Conservation (phyloP, 2,797 vertebrate genomes). For the Falco novaeseelandiae region DNA sequence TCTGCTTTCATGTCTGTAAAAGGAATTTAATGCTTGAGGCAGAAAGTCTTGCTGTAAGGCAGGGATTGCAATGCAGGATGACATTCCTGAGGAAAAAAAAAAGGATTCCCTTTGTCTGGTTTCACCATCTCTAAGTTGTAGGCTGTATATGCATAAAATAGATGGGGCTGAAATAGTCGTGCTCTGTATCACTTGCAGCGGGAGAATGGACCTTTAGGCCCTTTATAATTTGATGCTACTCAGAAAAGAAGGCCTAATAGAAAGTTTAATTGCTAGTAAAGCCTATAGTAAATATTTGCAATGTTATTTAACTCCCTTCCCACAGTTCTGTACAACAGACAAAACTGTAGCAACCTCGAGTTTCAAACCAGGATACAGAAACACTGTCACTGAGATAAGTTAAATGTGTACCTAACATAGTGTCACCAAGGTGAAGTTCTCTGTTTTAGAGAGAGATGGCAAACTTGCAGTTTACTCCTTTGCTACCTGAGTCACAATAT, state of each 20-base stretch:
- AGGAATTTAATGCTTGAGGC: neutral
- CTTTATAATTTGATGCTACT: neutral
- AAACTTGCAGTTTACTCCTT: neutral
- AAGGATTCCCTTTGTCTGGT: neutral
- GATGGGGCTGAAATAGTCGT: neutral
- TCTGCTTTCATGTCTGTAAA: neutral
- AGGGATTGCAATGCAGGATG: neutral
- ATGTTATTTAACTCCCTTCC: slow-evolving; percentile 32
- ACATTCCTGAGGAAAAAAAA: neutral
- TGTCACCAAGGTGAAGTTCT: neutral
- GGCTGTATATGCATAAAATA: neutral
- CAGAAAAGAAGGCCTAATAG: neutral
- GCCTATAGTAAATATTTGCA: slow-evolving; percentile 69
- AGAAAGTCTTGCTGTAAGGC: neutral
- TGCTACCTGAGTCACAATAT: neutral
- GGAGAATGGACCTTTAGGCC: neutral
- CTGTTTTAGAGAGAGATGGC: neutral
- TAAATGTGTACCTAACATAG: neutral
- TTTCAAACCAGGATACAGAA: neutral
- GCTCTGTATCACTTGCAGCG: neutral
- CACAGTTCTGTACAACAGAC: neutral
- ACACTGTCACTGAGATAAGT: neutral
- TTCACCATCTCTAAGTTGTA: neutral
- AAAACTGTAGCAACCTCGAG: neutral
- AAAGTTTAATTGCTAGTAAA: slow-evolving; percentile 54